Base-by-base conservation (phyloP, 2,113 vertebrate species). In the Ictalurus punctatus region DNA sequence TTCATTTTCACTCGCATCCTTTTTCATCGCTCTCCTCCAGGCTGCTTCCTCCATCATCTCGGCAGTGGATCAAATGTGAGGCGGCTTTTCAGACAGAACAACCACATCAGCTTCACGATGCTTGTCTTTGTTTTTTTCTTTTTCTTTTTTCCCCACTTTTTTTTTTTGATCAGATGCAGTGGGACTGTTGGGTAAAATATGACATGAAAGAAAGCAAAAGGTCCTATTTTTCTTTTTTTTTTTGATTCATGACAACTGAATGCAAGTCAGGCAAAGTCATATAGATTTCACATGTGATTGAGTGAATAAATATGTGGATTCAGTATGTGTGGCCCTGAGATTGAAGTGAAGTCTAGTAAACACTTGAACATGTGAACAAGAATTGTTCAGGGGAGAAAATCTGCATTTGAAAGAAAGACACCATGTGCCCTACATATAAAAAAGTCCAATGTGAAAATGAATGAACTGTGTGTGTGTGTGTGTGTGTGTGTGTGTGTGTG, bases 1-100 rank as follows among this genome's bases (percentile, higher is more conserved):
- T 92, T 92, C 79, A 91, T 93, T 93, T 92, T 92, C 91, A 86
- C 83, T 90, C 25, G 88, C 88, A 90, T 90, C 89, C 88, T 90
- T 92, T 86, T 90, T 90, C 86, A 89, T 90, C 86, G 85, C 89
- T 69, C 89, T 92, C 87, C 86, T 90, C 86, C 84, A 92, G 87
- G 87, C 88, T 76, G 74, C 85, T 88, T 83, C 88, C 85, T 88
- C 83, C 83, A 85, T 84, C 67, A 86, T 86, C 89, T 90, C 80
- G 27, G 88, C 71, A 87, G 88, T 88, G 81, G 87, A 92, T 91
- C 78, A 92, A 90, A 92, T 84, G 86, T 69, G 25, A 73, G 59
- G 67, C 63, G 59, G 56, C 56, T 44, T 89, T 89, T 83, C 83
- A 83, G 71, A 73, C 23, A 2, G 44, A 61, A 63, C 16, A 25